Base-by-base conservation (phyloP, 2,797 vertebrate genomes). In the Pteronotus mesoamericanus region DNA sequence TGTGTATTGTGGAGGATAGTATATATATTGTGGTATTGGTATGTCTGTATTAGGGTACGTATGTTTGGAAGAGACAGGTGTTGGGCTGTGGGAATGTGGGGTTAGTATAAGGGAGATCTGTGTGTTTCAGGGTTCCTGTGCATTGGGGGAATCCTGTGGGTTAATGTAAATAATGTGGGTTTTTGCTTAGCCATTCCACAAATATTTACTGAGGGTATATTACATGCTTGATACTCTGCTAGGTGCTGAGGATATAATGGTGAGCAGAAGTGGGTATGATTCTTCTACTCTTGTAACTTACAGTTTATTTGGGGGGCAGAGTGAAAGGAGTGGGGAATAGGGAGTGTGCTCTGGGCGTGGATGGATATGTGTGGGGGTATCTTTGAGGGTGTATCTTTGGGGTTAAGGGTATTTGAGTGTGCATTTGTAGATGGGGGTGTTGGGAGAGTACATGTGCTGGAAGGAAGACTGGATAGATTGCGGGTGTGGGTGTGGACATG, bases 141-240 rank as follows among this genome's bases (percentile, higher is more conserved):
- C 64, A 34, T 57, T 66, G 39, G 32, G 48, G 55, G 57, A 48
- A 22, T 55, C 78, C 42, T 77, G 12, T 53, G 86, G 64, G 46
- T 29, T 95, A 59, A 74, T 39, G 61, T 72, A 80, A 86, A 48
- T 90, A 53, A 55, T 82, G 34, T 71, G n/a, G 39, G 71, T 84
- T 82, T 92, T 51, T 88, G 66, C 78, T 94, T 87, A 34, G n/a
- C 91, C 42, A 80, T 86, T 75, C 44, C n/a, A 84, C 26, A 95
- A 86, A 29, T 95, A 87, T 53, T 82, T 64, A 51, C 14, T 59
- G n/a, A 93, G 42, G 87, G 55, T 84, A 21, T 89, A 46, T 72
- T 57, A 84, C 3, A 1, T 57, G 53, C n/a, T 51, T 80, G 84
- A 32, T 82, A 68, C 64, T 92, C 59, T 90, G 74, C 48, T 39